Evolutionary conservation across 2,797 vertebrate genomes (phyloP), one percentile per base, ranked within the genome.

Genomic region (Falco naumanni): DNA sequence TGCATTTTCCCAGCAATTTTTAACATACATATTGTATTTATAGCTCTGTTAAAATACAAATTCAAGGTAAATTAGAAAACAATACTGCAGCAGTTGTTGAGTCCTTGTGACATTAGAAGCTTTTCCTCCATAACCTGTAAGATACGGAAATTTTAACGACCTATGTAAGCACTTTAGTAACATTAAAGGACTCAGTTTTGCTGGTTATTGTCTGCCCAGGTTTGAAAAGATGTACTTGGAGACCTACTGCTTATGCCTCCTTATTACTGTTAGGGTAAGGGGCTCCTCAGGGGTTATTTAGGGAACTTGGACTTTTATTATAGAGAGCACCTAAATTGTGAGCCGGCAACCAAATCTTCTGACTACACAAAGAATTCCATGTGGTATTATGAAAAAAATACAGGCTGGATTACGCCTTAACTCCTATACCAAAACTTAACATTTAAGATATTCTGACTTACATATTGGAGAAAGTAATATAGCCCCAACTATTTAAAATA

Each of bases 51-150:
- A 78, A 96, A 97, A 94, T 91, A 80, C 18, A 90, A 66, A 79
- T 78, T 96, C 79, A 82, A 66, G 45, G 61, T 93, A 57, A 94
- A 69, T 13, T 86, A 70, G 65, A 72, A 95, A 93, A 93, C 33
- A 66, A 47, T 82, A 26, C 54, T 85, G 61, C 50, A 91, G 89
- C 43, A 17, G 0, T 94, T 96, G 74, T 63, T 1, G 15, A 63
- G 34, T 70, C 50, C 75, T 83, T 93, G 57, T 86, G 74, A 15
- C 53, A 89, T 80, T 63, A 57, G 37, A 68, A 95, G 61, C 51
- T 66, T 96, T 97, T 86, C 76, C 54, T 92, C 56, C 66, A 2
- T 77, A 84, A 91, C 51, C 64, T 89, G 77, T 93, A 88, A 82
- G 48, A 60, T 84, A 64, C 1, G 68, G 91, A 84, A 74, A 53